Base-by-base conservation (phyloP, 1,140 invertebrate genomes). In the Pteromalus puparum region DNA sequence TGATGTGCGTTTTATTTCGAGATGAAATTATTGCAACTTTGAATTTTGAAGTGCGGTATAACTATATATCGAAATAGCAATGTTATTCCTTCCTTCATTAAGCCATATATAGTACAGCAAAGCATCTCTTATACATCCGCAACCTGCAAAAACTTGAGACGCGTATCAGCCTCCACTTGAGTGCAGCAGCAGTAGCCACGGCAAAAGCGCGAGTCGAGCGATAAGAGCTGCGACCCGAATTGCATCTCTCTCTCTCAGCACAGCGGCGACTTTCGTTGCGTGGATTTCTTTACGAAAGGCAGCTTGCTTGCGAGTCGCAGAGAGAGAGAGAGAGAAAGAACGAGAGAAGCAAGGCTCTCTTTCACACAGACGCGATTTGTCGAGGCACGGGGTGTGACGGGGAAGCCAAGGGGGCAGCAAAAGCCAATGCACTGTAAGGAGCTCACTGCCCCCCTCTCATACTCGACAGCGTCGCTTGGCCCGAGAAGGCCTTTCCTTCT, bases 381-480 rank as follows among this genome's bases (percentile, higher is more conserved):
- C 72, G 70, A n/a, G 74, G 85, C 75, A 78, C 82, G 79, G 82
- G 77, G 83, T 84, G 83, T 73, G 83, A 84, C 83, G 83, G 48
- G 77, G 68, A 73, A 84, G 75, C 82, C 46, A 74, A 73, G 76
- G 82, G 75, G 74, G 75, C 74, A 78, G 75, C 72, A 77, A 76
- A 78, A 85, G 81, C 38, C 84, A 82, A 85, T 82, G 84, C 79
- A 85, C 81, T 85, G 81, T 85, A 85, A 81, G 79, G 79, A 85
- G 79, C 79, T 82, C 79, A 84, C 75, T 46, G 67, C 72, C 53
- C 73, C 65, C 61, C 42, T n/a, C 68, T 26, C 65, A 42, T 34
- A 7, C 76, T 61, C 61, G n/a, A 18, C 70, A n/a, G n/a, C n/a
- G 73, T 21, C 21, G 26, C 26, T 18, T 7, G 21, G 67, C 30